Base-by-base conservation (phyloP, 2,888 invertebrate species). In the Geophilus truncorum region DNA sequence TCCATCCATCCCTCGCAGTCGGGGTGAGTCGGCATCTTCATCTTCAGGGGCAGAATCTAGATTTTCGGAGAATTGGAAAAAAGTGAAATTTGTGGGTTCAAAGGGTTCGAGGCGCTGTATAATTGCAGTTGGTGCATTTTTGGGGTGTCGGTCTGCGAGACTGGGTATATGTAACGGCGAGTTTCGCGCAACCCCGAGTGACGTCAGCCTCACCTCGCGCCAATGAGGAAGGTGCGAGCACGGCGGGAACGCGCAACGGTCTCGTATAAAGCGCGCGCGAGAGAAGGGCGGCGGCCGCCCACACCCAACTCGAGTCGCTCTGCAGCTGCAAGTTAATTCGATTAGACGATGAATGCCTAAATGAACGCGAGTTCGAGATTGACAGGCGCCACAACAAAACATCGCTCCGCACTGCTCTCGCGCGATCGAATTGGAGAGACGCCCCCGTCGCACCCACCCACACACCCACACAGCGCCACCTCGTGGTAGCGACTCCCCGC, bases 321-420 rank as follows among this genome's bases (percentile, higher is more conserved):
- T 28, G 70, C 2, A 45, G 62, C 77, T 32, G 32, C 18, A 6
- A 10, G 25, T 23, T 81, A 81, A 81, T 81, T 80, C 80, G 79
- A 81, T 81, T 81, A 81, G 80, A 79, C 77, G 25, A 77, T 45
- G 81, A 81, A 81, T 81, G 81, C 78, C 40, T 81, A 81, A 81
- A 81, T 80, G 81, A 81, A 78, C 36, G 28, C 40, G 25, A 23
- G 62, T 28, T 28, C 15, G 36, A 78, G 78, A 78, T 78, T 78
- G 78, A 78, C 78, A 78, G 36, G 36, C 78, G 45, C 78, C 40
- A 45, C 78, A 45, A 36, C 78, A 78, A 78, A 36, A 78, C 40
- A 40, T 40, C 77, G 36, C 32, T 34, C 23, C 32, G 32, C 21
- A 18, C 28, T 75, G n/a, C n/a, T n/a, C n/a, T 9, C 34, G 30